These are phyloP conservation scores for Simalia tracyae DNA, from an alignment of 2,797 vertebrate species.

Conservation along the genomic window DNA sequence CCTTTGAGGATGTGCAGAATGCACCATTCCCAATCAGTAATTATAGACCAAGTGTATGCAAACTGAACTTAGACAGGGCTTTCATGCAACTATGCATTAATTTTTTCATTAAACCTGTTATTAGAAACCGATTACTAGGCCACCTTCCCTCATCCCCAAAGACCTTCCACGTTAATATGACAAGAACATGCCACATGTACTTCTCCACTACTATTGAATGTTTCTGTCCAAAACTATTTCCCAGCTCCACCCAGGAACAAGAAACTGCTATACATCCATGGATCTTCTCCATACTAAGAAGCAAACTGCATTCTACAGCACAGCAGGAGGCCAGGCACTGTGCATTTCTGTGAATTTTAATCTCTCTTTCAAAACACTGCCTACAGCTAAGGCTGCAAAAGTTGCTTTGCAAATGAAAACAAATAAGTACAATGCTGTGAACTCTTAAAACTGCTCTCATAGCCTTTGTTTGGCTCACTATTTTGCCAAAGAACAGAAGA, in stretches of 20 bases:
- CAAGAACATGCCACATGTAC: not conserved
- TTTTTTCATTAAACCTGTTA: not conserved
- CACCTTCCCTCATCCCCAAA: not conserved
- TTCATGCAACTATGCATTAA: not conserved
- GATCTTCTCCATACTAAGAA: not conserved
- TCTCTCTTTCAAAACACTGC: constrained; percentile 11
- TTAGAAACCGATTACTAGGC: not conserved
- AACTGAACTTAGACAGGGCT: not conserved
- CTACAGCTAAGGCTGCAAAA: not conserved
- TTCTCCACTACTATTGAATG: not conserved
- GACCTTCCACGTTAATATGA: not conserved
- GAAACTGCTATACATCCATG: not conserved
- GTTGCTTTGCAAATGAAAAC: constrained; percentile 35
- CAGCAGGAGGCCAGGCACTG: not conserved
- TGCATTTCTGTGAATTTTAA: constrained; percentile 24
- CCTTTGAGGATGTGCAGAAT: not conserved
- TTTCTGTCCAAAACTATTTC: not conserved
- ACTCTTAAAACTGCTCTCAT: constrained; percentile 29
- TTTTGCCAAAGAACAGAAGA: constrained; percentile 17
- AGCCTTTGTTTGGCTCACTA: constrained; percentile 9
- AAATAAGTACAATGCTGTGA: constrained; percentile 33
- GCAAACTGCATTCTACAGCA: constrained; percentile 31
- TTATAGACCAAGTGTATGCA: not conserved
- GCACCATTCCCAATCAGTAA: not conserved
- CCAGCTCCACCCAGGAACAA: not conserved